Conservation (phyloP, 2,797 vertebrate genomes). For the Danio aesculapii region DNA sequence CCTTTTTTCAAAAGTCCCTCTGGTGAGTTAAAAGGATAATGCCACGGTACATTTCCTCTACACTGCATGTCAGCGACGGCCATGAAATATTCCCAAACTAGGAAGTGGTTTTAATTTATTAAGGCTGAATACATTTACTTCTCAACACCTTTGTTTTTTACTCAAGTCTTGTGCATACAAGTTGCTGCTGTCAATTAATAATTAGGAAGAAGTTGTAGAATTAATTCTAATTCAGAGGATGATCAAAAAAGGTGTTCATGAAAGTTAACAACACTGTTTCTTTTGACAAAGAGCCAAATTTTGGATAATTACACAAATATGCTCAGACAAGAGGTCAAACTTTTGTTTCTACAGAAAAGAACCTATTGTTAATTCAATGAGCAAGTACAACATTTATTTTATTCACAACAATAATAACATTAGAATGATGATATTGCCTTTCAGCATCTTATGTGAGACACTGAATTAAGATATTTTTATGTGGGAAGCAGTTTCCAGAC, state of each 20-base stretch:
- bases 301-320: too few species aligned
- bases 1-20: slow-evolving; percentile 57
- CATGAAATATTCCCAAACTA: slow-evolving; percentile 44
- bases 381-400: too few species aligned
- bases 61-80: not conserved
- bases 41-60: slow-evolving; percentile 24
- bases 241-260: not conserved
- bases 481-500: too few species aligned
- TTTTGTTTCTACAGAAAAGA: too few species aligned
- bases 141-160: not conserved
- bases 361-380: too few species aligned
- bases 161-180: not conserved
- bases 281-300: too few species aligned
- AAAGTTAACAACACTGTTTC: too few species aligned
- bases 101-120: not conserved
- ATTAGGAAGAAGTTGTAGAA: not conserved
- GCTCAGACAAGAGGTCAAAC: too few species aligned
- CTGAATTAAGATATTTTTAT: too few species aligned
- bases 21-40: slow-evolving; percentile 37
- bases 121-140: slow-evolving; percentile 7
- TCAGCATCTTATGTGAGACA: too few species aligned
- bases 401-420: too few species aligned
- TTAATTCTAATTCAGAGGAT: slow-evolving; percentile 18
- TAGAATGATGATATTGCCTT: too few species aligned
- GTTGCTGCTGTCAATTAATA: not conserved